Evolutionary conservation across 2,797 vertebrate genomes (phyloP).

Genomic region (Holocentrus rufus): DNA sequence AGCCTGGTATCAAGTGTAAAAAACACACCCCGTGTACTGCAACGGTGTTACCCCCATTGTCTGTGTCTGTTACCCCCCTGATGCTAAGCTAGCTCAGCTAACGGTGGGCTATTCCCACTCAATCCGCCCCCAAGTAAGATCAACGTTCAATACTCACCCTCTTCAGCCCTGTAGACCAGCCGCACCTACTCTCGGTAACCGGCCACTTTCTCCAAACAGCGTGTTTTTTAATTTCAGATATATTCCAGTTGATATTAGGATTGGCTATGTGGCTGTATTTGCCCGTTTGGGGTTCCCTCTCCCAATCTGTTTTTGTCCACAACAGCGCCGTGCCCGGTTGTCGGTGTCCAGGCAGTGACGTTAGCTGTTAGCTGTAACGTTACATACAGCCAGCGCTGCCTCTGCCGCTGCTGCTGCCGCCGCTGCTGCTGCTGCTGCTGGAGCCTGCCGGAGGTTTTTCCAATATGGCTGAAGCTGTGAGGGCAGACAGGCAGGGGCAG

Average conservation of each 20-base stretch:
- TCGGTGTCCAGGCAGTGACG: slow-evolving; percentile 70
- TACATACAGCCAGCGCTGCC: background rate
- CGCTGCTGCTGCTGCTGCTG: background rate
- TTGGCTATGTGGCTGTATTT: slow-evolving; percentile 51
- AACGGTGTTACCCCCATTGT: slow-evolving; percentile 72
- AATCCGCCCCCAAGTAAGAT: slow-evolving; percentile 62
- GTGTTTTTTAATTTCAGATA: background rate
- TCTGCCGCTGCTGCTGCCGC: background rate
- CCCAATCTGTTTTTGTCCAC: slow-evolving; percentile 71
- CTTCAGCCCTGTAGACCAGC: slow-evolving; percentile 49
- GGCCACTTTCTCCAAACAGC: slow-evolving; percentile 25
- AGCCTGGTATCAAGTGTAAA: background rate
- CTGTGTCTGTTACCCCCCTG: slow-evolving; percentile 59
- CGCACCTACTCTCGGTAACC: slow-evolving; percentile 58
- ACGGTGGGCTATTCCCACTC: slow-evolving; percentile 71
- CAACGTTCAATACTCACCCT: slow-evolving; percentile 72
- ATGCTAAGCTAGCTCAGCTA: slow-evolving; percentile 80
- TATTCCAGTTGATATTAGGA: slow-evolving; percentile 21
- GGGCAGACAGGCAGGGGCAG: slow-evolving; percentile 54
- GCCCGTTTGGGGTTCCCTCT: slow-evolving; percentile 51
- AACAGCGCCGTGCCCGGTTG: slow-evolving; percentile 79
- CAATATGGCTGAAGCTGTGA: slow-evolving; percentile 80
- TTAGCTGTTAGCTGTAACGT: slow-evolving; percentile 54
- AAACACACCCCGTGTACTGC: slow-evolving; percentile 38
- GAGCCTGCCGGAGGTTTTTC: slow-evolving; percentile 39